phyloP scores from a whole-genome alignment of 2,888 invertebrate species.

The Tromatobia lineatoria region DNA sequence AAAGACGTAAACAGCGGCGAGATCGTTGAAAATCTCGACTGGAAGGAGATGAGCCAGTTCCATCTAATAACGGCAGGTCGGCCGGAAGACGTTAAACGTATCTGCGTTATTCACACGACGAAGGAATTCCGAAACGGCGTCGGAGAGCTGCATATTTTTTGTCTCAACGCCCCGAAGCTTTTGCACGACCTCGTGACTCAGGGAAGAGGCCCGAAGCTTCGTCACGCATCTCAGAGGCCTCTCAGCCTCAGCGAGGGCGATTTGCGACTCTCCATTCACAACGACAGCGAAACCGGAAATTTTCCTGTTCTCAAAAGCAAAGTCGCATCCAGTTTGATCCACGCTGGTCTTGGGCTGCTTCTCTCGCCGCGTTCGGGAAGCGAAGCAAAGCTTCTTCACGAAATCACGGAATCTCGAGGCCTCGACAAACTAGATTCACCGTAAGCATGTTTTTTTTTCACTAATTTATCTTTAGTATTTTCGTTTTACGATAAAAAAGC shows the following conservation, averaged over 20 bases:
- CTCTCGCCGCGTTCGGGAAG: slow-evolving; percentile 74
- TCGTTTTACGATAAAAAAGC: too few species aligned
- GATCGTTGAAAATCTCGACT: slow-evolving; percentile 87
- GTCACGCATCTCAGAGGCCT: slow-evolving; percentile 71
- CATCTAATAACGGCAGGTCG: slow-evolving; percentile 86
- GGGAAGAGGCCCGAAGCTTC: slow-evolving; percentile 83
- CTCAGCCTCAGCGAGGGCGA: slow-evolving; percentile 87
- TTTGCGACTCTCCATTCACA: slow-evolving; percentile 77
- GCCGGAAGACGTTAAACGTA: slow-evolving; percentile 87
- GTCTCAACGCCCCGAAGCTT: slow-evolving; percentile 85
- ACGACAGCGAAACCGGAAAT: slow-evolving; percentile 67
- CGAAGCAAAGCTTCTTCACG: slow-evolving; percentile 75
- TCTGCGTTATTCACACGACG: slow-evolving; percentile 88
- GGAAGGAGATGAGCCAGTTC: slow-evolving; percentile 88
- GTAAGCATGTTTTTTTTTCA: not conserved
- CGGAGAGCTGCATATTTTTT: slow-evolving; percentile 86
- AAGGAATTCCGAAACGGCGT: slow-evolving; percentile 87
- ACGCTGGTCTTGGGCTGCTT: slow-evolving; percentile 76
- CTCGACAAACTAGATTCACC: not conserved
- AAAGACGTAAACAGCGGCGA: slow-evolving; percentile 86
- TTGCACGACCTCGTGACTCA: slow-evolving; percentile 85
- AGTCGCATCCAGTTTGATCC: slow-evolving; percentile 74
- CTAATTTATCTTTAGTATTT: not conserved
- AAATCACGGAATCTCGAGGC: slow-evolving; percentile 56
- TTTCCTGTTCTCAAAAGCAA: slow-evolving; percentile 73